Evolutionary conservation across 1,140 invertebrate genomes (phyloP), one percentile per base, ranked within the genome.

Genomic region (Drosophila ohnishii): DNA sequence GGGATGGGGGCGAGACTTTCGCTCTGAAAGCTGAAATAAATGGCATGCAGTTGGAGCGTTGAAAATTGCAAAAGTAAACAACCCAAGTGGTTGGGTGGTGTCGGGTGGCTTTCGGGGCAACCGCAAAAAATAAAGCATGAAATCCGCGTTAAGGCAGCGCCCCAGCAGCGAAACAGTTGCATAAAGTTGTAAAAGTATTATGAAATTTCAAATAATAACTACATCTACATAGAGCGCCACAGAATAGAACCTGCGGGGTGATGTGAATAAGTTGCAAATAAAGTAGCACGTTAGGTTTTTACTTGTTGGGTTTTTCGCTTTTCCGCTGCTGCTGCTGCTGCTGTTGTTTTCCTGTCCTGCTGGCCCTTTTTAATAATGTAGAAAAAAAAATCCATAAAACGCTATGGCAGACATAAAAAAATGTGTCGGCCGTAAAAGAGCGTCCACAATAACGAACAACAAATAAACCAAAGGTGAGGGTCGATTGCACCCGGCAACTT

Each of bases 181-280:
- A 87, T 88, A 80, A 88, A 87, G 84, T 87, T 87, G 77, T 88
- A 88, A 87, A 87, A 87, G 84, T 88, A 87, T 87, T 87, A 87
- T 87, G 80, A 87, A 87, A 87, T 84, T 87, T 84, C 62, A 87
- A 87, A 88, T 87, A 84, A 87, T 88, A 87, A 88, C 84, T 88
- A 82, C 77, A 84, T 78, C 79, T 75, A 75, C 83, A 72, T 72
- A 65, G 78, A 59, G 19, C 44, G 45, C 63, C 28, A 40, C 22
- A 40, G 42, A 39, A 34, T 28, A 25, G 11, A 22, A 5, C 19
- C 9, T 16, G 48, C n/a, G 56, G 59, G 47, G 19, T 47, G 61
- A 69, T 87, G 83, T 87, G 80, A 87, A 87, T 83, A 85, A 83
- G 71, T 79, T 66, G 61, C 73, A 87, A 67, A 82, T 82, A 87